phyloP scores from a whole-genome alignment of 1,140 invertebrate species.

The Planococcus citri region DNA sequence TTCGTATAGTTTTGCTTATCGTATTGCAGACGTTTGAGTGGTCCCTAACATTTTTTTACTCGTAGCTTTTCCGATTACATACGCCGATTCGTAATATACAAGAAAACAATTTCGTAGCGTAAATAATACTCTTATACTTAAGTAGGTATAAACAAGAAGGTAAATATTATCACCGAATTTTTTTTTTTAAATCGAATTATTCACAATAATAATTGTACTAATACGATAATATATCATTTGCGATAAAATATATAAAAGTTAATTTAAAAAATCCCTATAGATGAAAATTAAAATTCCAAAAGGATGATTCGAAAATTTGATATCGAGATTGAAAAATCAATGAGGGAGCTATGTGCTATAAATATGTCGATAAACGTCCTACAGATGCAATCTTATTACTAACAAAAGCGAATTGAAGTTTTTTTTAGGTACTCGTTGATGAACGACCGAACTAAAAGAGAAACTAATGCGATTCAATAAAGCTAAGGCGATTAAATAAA shows the following conservation, averaged over 20 bases:
- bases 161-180: not conserved
- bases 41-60: not conserved
- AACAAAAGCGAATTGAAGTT: too few species aligned
- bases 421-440: too few species aligned
- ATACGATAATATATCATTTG: not conserved
- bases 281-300: not conserved
- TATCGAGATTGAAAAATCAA: not conserved
- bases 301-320: not conserved
- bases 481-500: not conserved
- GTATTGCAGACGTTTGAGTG: constrained; percentile 1
- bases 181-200: not conserved
- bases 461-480: not conserved
- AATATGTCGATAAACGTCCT: not conserved
- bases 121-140: not conserved
- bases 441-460: too few species aligned
- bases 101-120: not conserved
- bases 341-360: not conserved
- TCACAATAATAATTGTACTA: not conserved
- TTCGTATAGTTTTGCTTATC: not conserved
- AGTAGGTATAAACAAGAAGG: not conserved
- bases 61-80: not conserved
- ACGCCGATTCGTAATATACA: not conserved
- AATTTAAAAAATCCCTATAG: too few species aligned
- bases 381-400: too few species aligned
- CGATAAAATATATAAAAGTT: too few species aligned